Conservation (phyloP, 2,113 vertebrate genomes). For the Neolamprologus ventralis region DNA sequence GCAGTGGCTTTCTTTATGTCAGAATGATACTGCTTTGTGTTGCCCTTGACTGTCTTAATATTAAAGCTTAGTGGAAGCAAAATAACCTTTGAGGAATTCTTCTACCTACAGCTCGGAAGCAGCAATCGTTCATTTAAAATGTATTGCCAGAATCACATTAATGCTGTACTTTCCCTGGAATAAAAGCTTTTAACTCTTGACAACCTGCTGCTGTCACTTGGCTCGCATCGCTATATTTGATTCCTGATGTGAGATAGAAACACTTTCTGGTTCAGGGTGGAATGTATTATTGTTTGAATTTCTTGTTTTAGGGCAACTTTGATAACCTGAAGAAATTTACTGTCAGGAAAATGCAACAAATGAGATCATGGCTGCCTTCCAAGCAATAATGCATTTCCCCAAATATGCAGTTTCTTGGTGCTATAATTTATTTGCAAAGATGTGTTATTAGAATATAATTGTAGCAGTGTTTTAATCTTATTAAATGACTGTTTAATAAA, state of each 20-base stretch:
- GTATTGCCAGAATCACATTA: background rate
- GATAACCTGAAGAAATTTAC: background rate
- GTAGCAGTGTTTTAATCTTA: background rate
- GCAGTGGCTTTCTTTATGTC: background rate
- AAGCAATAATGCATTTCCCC: background rate
- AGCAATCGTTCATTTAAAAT: conserved; percentile 3
- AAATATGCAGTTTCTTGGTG: background rate
- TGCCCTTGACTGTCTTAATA: conserved; percentile 5
- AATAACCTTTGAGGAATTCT: conserved; percentile 1
- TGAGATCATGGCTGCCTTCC: background rate
- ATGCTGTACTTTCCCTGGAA: background rate
- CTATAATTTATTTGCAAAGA: too few relatives aligned
- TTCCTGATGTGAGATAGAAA: background rate
- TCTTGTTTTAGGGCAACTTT: background rate
- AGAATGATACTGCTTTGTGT: conserved; percentile 8
- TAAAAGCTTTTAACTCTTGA: background rate
- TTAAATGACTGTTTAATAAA: background rate
- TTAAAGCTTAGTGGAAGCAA: background rate
- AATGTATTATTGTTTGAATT: background rate
- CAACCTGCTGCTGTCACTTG: background rate
- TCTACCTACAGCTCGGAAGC: background rate
- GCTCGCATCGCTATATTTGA: background rate
- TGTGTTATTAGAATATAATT: background rate
- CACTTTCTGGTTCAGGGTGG: background rate
- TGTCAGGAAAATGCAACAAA: background rate